phyloP scores from a whole-genome alignment of 37 sponge, comb jelly and placozoan genomes.

The Halisarca cf. caerulea region DNA sequence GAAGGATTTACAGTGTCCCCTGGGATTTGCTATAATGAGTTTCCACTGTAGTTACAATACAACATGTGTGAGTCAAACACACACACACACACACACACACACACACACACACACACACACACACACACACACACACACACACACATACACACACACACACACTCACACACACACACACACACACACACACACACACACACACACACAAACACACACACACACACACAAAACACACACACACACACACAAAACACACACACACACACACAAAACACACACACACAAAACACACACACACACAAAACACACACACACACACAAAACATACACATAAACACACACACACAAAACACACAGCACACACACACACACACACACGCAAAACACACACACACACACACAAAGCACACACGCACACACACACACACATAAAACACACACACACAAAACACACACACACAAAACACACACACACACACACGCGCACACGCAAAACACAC shows the following conservation, averaged over 20 bases:
- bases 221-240: slow-evolving; percentile 18
- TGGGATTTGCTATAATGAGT: no score
- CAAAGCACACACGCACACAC: background rate
- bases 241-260: background rate
- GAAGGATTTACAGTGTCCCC: no score
- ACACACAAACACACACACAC: slow-evolving; percentile 12
- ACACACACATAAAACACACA: background rate
- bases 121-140: slow-evolving; percentile 22
- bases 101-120: slow-evolving; percentile 13
- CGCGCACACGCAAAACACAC: no score
- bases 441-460: slow-evolving; percentile 12
- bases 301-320: slow-evolving; percentile 15
- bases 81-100: slow-evolving; percentile 12
- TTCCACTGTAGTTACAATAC: background rate
- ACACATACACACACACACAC: background rate
- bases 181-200: slow-evolving; percentile 11
- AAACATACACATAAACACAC: background rate
- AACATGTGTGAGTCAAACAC: background rate
- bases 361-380: slow-evolving; percentile 13
- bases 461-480: slow-evolving; percentile 18
- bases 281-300: slow-evolving; percentile 12
- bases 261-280: background rate
- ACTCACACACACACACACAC: background rate
- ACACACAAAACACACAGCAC: slow-evolving; percentile 29
- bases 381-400: slow-evolving; percentile 18